Percentiles rank a stretch among this genome's conserved stretches.
phyloP scores from a whole-genome alignment of 2,888 invertebrate genomes.

The Sphaeridia pumilis region DNA sequence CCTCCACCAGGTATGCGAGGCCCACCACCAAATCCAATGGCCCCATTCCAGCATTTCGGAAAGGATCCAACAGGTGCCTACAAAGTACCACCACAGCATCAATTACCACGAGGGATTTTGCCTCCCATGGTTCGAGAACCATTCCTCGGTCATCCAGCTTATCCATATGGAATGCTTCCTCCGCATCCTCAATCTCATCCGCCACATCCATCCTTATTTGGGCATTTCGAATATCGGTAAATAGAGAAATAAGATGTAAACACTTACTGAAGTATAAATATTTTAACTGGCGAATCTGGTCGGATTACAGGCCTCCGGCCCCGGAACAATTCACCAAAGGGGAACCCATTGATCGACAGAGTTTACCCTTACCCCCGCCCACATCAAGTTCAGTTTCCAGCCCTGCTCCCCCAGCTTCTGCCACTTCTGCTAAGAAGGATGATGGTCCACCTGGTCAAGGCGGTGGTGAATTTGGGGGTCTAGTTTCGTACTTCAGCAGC shows the following conservation, averaged over 20 bases:
- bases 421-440: conserved; percentile 19
- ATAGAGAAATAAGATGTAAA: neutral
- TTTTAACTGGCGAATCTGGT: conserved; percentile 1
- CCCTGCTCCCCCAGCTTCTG: conserved; percentile 1
- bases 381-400: conserved; percentile 6
- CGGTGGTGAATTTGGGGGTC: conserved; percentile 68
- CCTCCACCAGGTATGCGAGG: conserved; percentile 28
- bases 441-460: conserved; percentile 39
- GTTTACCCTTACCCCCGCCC: conserved; percentile 17
- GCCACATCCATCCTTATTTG: conserved; percentile 21
- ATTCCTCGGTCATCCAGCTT: conserved; percentile 20
- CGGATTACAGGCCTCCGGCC: conserved; percentile 12
- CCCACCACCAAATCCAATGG: conserved; percentile 31
- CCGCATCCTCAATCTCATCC: conserved; percentile 28
- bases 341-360: conserved; percentile 11
- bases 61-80: conserved; percentile 19
- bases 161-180: conserved; percentile 29
- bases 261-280: neutral
- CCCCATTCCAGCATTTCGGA: conserved; percentile 33
- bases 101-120: conserved; percentile 11
- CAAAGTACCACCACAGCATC: conserved; percentile 10
- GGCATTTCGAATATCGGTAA: conserved; percentile 33
- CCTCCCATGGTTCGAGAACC: conserved; percentile 18
- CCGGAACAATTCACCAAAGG: conserved; percentile 31
- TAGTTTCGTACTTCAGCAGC: conserved; percentile 84